Evolutionary conservation across 2,113 vertebrate species (phyloP), one percentile per base, ranked within the genome.

Genomic region (Camelus dromedarius): DNA sequence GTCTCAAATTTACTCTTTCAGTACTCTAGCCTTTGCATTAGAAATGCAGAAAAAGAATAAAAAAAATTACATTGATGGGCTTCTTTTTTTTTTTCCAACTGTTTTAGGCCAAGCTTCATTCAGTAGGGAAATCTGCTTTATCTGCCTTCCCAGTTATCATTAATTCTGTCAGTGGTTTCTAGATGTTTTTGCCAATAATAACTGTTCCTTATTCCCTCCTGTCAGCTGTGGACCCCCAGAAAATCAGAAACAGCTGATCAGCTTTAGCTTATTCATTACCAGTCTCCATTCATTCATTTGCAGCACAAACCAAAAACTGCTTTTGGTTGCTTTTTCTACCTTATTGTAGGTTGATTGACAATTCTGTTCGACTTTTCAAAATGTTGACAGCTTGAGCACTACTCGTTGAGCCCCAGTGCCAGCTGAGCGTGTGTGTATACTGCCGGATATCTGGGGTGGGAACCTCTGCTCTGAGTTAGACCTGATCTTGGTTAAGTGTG

Each of bases 11-110:
- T 73, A 79, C 10, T 85, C 7, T 90, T 38, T 56, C 20, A 81
- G 22, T 67, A 56, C 1, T 72, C 0, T 72, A 38, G 86, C 35
- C 38, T 92, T 91, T 72, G 35, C 35, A 73, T 91, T 42, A 88
- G 84, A 94, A 62, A 56, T 35, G 6, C 19, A 76, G 77, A 70
- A 95, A 89, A 96, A 93, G 38, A 72, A 56, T 42, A 77, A 64
- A 83, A 88, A 50, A 93, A 64, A 67, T 70, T 64, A 64, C 94
- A 82, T 82, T 56, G 8, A 19, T 79, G 32, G 48, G 6, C 19
- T 96, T 95, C 10, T 5, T 42, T 64, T 58, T 76, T 85, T 60
- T 42, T 42, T 42, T 42, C 38, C 38, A 42, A 35, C 11, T 87
- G 8, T 80, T 86, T 69, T 13, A 48, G 52, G 46, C 32, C 15